Evolutionary conservation across 2,113 vertebrate species (phyloP).

Genomic region (Sturnira hondurensis): DNA sequence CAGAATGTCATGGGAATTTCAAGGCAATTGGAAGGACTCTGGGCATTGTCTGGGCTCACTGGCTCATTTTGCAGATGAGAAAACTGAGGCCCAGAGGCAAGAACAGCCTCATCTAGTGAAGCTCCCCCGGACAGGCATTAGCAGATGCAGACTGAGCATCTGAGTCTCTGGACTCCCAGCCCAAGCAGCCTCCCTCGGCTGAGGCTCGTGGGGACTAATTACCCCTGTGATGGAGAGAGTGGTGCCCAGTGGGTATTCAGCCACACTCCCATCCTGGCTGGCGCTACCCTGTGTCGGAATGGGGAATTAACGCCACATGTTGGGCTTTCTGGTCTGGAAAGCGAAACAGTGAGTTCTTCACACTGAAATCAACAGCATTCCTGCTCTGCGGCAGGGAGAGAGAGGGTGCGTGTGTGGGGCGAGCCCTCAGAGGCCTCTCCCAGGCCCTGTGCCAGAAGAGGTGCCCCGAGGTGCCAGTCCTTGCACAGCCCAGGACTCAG

Average conservation of each 20-base stretch:
- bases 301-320: conserved; percentile 26
- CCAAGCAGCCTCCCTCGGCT: not conserved
- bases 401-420: not conserved
- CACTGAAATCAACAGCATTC: not conserved
- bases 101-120: not conserved
- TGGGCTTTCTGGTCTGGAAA: conserved; percentile 36
- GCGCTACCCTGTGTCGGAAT: not conserved
- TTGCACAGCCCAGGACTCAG: not conserved
- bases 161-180: not conserved
- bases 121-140: not conserved
- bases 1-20: not conserved
- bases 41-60: not conserved
- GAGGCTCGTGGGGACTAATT: conserved; percentile 57
- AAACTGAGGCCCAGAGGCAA: conserved; percentile 2
- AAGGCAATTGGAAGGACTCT: not conserved
- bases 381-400: not conserved
- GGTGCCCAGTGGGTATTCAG: conserved; percentile 41
- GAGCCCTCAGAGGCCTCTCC: not conserved
- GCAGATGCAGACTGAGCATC: not conserved
- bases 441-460: not conserved
- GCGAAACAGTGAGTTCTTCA: conserved; percentile 50
- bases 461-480: not conserved
- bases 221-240: conserved; percentile 55
- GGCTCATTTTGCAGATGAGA: conserved; percentile 45
- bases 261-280: not conserved